phyloP scores from a whole-genome alignment of 2,113 vertebrate genomes.

The Lagenorhynchus albirostris region DNA sequence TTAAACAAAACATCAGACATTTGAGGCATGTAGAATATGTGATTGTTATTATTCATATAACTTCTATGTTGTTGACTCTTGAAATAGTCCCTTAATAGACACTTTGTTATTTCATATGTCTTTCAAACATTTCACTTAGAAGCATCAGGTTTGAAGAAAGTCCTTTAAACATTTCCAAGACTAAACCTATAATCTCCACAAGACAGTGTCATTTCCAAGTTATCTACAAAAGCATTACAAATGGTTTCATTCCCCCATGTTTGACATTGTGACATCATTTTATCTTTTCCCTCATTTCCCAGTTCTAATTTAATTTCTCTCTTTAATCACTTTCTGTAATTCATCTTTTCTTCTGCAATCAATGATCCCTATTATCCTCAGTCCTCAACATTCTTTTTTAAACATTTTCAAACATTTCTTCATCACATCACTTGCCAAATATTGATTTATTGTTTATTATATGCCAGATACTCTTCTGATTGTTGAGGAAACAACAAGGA shows the following conservation, averaged over 20 bases:
- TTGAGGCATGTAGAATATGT: not conserved
- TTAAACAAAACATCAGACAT: not conserved
- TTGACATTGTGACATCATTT: not conserved
- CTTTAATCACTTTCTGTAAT: not conserved
- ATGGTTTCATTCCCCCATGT: not conserved
- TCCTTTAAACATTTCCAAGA: not conserved
- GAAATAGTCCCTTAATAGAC: not conserved
- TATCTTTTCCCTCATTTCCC: not conserved
- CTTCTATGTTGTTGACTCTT: not conserved
- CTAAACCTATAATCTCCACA: not conserved
- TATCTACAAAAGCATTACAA: not conserved
- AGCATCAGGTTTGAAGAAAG: not conserved
- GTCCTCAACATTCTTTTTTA: not conserved
- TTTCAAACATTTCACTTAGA: not conserved
- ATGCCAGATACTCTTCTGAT: not conserved
- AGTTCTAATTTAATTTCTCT: not conserved
- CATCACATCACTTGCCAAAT: not conserved
- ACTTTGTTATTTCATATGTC: not conserved
- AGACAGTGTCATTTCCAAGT: not conserved
- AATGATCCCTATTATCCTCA: not conserved
- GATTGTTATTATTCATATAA: not conserved
- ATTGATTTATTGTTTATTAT: not conserved
- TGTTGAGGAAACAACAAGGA: not conserved
- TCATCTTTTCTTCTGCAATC: not conserved
- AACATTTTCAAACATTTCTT: not conserved